These are phyloP conservation scores for Oreocharis arfaki DNA, from an alignment of 2,113 vertebrate species.

Conservation along the genomic window DNA sequence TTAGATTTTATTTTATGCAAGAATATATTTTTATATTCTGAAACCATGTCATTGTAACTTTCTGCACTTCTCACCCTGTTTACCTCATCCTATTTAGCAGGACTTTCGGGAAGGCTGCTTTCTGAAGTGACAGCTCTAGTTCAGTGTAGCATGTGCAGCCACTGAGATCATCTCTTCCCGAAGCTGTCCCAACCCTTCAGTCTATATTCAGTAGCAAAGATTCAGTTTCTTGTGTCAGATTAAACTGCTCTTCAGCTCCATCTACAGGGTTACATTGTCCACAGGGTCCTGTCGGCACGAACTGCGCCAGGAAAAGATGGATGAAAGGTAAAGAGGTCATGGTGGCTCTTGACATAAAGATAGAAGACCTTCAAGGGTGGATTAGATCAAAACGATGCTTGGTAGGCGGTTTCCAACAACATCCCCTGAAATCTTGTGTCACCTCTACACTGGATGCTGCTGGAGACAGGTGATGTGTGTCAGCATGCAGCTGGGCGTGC, in stretches of 20 bases:
- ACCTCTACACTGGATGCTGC: background rate
- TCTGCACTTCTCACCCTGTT: background rate
- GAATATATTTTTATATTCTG: background rate
- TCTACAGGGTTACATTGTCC: background rate
- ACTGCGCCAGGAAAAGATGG: background rate
- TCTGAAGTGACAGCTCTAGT: background rate
- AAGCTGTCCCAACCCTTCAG: background rate
- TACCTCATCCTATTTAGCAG: background rate
- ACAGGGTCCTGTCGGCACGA: background rate
- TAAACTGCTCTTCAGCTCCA: constrained; percentile 41
- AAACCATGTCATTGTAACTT: background rate
- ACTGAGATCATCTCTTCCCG: background rate
- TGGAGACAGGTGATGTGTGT: background rate
- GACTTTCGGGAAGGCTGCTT: background rate
- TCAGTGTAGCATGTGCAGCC: background rate
- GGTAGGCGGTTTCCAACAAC: background rate
- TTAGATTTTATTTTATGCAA: background rate
- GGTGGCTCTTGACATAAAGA: background rate
- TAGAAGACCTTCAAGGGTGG: background rate
- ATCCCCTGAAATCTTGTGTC: background rate
- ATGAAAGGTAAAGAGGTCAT: background rate
- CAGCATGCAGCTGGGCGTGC: background rate
- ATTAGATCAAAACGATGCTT: background rate
- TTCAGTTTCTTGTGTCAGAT: background rate
- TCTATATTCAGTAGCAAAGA: constrained; percentile 50